Base-by-base conservation (phyloP, 1,140 invertebrate species). In the Charaxes varanes region DNA sequence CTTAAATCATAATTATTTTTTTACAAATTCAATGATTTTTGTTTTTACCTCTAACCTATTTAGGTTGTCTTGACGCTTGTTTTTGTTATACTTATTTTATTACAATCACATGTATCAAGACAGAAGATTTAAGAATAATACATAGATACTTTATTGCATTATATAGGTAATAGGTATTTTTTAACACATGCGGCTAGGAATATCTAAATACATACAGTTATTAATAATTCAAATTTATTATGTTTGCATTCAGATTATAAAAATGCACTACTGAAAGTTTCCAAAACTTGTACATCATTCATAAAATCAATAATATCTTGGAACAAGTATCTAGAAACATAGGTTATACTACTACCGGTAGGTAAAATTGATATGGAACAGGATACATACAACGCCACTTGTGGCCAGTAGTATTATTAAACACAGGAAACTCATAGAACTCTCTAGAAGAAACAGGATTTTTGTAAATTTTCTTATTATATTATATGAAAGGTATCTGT, bases 341-440 rank as follows among this genome's bases (percentile, higher is more conserved):
- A 30, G 31, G 16, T 37, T 21, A 45, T 38, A 43, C 8, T 8
- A 38, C 13, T 46, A 38, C 37, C 34, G 40, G 35, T 53, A 40
- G 13, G 21, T 32, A 46, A 37, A 43, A 21, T 33, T 27, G 23
- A 36, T 30, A 30, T 44, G 38, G 40, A 50, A 32, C 51, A 53
- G 76, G 72, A 80, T 47, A 47, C 31, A 14, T 3, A 7, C 31
- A 67, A 61, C 67, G 71, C 60, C n/a, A 2, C 8, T 17, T 22
- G 60, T 45, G 72, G 60, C 14, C 41, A 58, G 26, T 50, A 72
- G 69, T 15, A 2, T 26, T 53, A 61, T 45, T 47, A 58, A 5
- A 30, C 4, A 28, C 53, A 62, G 76, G 76, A 80, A 49, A 55
- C 40, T 7, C 12, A 5, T 21, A 0, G 70, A 80, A 73, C 14